These are phyloP conservation scores for Lymantria dispar DNA, from an alignment of 2,888 invertebrate species.

Conservation along the genomic window DNA sequence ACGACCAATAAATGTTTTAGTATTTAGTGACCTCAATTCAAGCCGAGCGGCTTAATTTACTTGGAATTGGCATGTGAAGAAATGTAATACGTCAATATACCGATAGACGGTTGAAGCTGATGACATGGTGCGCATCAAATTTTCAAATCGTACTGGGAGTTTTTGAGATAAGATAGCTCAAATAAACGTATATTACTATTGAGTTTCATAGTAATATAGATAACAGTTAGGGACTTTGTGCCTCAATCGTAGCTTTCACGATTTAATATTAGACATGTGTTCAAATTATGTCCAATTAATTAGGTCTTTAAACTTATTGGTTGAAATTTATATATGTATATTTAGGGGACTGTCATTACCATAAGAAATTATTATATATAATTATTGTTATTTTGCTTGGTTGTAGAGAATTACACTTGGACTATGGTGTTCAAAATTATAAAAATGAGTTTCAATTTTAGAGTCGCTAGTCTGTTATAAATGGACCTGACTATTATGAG, in stretches of 20 bases:
- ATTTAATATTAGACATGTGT: constrained; percentile 1
- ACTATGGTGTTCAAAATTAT: neutral
- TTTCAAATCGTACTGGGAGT: too few species aligned
- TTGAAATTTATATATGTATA: neutral
- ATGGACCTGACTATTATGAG: neutral
- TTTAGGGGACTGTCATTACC: constrained; percentile 49
- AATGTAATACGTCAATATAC: too few species aligned
- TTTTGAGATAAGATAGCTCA: too few species aligned
- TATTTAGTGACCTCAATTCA: too few species aligned
- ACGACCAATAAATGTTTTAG: too few species aligned
- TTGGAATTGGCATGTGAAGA: too few species aligned
- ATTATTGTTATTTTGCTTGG: neutral
- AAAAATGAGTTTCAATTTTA: neutral
- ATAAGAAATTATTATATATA: constrained; percentile 33
- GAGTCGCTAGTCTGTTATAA: neutral
- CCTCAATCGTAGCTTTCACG: neutral
- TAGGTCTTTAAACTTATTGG: constrained; percentile 7
- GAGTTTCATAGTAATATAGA: too few species aligned
- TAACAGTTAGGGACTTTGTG: neutral
- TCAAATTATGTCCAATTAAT: constrained; percentile 10
- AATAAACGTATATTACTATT: too few species aligned
- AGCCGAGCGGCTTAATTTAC: too few species aligned
- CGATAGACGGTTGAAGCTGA: too few species aligned
- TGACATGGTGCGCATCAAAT: too few species aligned
- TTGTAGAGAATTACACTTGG: neutral